phyloP scores from a whole-genome alignment of 2,113 vertebrate genomes.

The Podarcis cretensis region DNA sequence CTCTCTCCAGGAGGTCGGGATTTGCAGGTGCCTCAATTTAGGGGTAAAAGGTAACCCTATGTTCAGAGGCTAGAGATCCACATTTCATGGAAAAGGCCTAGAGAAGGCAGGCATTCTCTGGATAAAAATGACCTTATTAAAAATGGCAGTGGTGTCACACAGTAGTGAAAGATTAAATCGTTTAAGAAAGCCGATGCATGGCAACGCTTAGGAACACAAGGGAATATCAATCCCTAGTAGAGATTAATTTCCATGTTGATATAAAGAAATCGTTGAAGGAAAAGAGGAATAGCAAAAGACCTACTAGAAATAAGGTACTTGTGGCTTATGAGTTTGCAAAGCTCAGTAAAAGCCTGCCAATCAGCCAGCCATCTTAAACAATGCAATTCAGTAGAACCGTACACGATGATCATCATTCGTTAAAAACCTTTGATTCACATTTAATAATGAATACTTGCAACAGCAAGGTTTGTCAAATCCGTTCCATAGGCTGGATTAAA shows the following conservation, averaged over 20 bases:
- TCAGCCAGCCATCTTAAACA: neutral
- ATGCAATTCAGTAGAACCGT: neutral
- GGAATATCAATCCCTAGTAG: neutral
- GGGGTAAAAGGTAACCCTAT: neutral
- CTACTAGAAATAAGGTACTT: neutral
- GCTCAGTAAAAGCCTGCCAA: neutral
- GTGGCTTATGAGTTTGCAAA: neutral
- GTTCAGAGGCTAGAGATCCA: neutral
- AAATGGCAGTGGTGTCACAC: neutral
- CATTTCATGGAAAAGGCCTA: neutral
- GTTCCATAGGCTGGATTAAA: neutral
- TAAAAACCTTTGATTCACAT: neutral
- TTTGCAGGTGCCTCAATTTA: neutral
- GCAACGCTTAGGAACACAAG: neutral
- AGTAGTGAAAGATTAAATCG: neutral
- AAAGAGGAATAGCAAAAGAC: neutral
- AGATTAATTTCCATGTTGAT: neutral
- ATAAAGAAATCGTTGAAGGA: neutral
- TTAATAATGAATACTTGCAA: neutral
- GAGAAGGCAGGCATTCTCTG: neutral
- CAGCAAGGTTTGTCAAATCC: neutral
- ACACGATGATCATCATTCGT: neutral
- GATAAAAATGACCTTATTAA: neutral
- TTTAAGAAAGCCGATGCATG: neutral
- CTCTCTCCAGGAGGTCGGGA: neutral